Conservation (phyloP, 2,113 vertebrate species). For the Aix galericulata region DNA sequence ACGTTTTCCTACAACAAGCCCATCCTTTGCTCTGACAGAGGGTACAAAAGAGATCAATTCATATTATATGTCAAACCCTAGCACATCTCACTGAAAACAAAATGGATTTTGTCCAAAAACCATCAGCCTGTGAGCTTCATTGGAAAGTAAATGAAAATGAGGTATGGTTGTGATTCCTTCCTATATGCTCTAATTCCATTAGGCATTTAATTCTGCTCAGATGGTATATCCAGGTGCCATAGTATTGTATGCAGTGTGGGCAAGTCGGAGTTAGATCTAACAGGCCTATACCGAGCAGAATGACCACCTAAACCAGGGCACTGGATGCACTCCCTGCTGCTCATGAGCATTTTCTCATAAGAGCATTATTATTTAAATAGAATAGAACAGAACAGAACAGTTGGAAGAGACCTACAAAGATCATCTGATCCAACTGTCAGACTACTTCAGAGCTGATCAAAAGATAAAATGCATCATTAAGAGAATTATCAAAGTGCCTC, state of each 20-base stretch:
- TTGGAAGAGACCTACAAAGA: neutral
- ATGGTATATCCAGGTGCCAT: neutral
- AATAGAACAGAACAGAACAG: neutral
- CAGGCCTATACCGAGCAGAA: neutral
- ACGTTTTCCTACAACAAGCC: neutral
- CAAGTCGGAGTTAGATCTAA: neutral
- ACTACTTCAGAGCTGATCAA: neutral
- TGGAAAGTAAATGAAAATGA: neutral
- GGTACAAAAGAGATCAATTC: neutral
- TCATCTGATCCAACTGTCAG: neutral
- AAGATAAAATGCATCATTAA: neutral
- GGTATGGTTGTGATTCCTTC: neutral
- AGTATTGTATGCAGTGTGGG: neutral
- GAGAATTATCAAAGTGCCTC: neutral
- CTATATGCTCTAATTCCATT: neutral
- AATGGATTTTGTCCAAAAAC: neutral
- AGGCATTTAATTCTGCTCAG: neutral
- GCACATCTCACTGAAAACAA: neutral
- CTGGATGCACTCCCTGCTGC: neutral
- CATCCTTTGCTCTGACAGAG: neutral
- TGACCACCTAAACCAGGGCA: neutral
- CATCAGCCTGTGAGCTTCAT: neutral
- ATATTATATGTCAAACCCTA: neutral
- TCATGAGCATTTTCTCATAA: neutral
- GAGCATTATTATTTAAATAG: neutral